phyloP scores from a whole-genome alignment of 2,797 vertebrate species.

The Neomorphus geoffroyi region DNA sequence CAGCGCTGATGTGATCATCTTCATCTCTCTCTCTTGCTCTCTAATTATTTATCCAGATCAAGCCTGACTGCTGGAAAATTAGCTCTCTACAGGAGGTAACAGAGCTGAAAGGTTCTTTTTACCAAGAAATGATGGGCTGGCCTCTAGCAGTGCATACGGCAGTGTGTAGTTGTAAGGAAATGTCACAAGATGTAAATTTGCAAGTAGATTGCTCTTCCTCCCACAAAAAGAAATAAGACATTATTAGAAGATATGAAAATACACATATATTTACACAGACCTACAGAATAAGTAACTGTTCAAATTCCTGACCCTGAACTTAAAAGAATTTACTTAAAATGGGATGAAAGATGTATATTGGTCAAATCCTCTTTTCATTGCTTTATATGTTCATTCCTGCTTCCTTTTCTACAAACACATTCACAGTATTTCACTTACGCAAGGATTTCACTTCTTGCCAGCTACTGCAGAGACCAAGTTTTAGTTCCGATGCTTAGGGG shows the following conservation, averaged over 20 bases:
- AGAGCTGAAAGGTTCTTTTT: constrained; percentile 82
- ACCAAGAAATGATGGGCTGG: constrained; percentile 74
- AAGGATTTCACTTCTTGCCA: constrained; percentile 32
- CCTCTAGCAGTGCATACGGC: constrained; percentile 63
- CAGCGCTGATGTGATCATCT: constrained; percentile 70
- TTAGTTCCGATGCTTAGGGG: neutral
- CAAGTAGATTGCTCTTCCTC: constrained; percentile 18
- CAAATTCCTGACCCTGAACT: neutral
- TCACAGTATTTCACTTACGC: constrained; percentile 12
- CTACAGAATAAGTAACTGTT: neutral
- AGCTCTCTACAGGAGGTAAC: constrained; percentile 82
- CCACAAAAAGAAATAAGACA: neutral
- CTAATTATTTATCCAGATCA: constrained; percentile 85
- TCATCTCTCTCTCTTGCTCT: constrained; percentile 65
- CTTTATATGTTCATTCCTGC: neutral
- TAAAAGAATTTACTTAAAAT: constrained; percentile 9
- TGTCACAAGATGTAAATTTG: constrained; percentile 62
- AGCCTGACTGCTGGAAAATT: constrained; percentile 83
- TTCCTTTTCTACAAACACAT: constrained; percentile 46
- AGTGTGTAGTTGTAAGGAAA: constrained; percentile 54
- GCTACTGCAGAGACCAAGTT: constrained; percentile 7
- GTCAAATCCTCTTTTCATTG: neutral
- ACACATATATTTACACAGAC: neutral
- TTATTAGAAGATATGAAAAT: neutral
- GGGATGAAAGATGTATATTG: neutral